A percentile compares a stretch with the other conserved stretches of the same genome.
Conservation (phyloP, 2,113 vertebrate genomes). For the Petromus typicus region DNA sequence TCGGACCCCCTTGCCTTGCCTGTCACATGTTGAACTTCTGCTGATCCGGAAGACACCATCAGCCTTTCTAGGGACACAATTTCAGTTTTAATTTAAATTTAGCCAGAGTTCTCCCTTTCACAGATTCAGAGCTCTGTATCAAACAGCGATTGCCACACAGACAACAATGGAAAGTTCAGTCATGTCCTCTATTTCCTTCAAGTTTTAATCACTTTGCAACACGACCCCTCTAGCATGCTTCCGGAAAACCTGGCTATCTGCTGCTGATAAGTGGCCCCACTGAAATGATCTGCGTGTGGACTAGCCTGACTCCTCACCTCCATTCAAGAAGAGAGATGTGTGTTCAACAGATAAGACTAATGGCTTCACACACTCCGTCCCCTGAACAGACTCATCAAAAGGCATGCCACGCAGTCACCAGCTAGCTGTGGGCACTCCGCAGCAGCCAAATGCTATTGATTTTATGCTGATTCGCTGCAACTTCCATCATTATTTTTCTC, state of each 20-base stretch:
- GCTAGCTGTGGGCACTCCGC: not conserved
- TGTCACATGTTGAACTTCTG: not conserved
- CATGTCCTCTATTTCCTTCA: not conserved
- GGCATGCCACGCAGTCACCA: constrained; percentile 14
- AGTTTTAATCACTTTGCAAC: constrained; percentile 21
- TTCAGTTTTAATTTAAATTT: constrained; percentile 5
- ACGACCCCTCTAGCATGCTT: not conserved
- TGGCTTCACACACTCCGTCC: constrained; percentile 46
- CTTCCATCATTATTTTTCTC: constrained; percentile 40
- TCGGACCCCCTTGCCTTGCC: not conserved
- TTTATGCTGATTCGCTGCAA: constrained; percentile 39
- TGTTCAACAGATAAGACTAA: constrained; percentile 59
- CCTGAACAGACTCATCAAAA: constrained; percentile 38
- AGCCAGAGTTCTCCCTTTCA: not conserved
- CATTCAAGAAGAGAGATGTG: constrained; percentile 53
- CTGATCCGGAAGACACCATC: not conserved
- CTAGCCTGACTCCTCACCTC: not conserved
- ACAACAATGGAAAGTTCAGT: constrained; percentile 23
- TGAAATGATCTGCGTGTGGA: not conserved
- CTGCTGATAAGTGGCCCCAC: not conserved
- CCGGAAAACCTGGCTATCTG: not conserved
- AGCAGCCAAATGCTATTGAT: constrained; percentile 35
- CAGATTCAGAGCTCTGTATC: not conserved
- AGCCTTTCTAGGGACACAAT: not conserved
- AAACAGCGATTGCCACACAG: constrained; percentile 8